Evolutionary conservation across 1,140 invertebrate species (phyloP), one percentile per base, ranked within the genome.

Genomic region (Hermetia illucens): DNA sequence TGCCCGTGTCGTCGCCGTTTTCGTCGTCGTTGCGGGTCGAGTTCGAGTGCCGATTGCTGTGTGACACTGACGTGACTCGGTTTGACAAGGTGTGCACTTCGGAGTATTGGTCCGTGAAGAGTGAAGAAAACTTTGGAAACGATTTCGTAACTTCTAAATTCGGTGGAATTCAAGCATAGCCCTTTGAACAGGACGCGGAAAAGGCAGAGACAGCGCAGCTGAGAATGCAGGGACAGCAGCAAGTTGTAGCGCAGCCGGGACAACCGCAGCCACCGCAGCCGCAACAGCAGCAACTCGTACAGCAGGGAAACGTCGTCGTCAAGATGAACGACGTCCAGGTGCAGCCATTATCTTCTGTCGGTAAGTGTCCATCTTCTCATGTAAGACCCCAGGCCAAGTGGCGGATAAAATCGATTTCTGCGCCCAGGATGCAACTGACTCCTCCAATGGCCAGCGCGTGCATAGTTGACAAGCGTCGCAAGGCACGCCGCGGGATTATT

Each of bases 311-410:
- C 45, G 64, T 69, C 40, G 66, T 70, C 43, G 49, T 69, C 8
- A 69, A 69, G 49, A 69, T 70, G 66, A 68, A 68, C 47, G 68
- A 70, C 36, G 62, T 69, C 33, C 66, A n/a, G n/a, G n/a, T n/a
- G n/a, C n/a, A 67, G 50, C 67, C 68, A 50, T 50, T 67, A 36
- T 63, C 65, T 21, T 63, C 63, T 20, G 65, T 66, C 30, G 68
- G 68, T 68, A 56, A 58, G 63, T 60, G 13, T 33, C 6, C 6
- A 15, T 27, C 3, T 27, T 37, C 4, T 18, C 5, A 35, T 35
- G 12, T 2, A 27, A 27, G 16, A 27, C n/a, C 10, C 4, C 17
- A 13, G 30, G 6, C 6, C 13, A 13, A 5, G 30, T 16, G 15
- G n/a, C 30, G 17, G n/a, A 13, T 5, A 8, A 9, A 6, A 6